Percentiles rank a stretch among this genome's conserved stretches.
Conservation (phyloP, 2,113 vertebrate species). For the Apus apus region DNA sequence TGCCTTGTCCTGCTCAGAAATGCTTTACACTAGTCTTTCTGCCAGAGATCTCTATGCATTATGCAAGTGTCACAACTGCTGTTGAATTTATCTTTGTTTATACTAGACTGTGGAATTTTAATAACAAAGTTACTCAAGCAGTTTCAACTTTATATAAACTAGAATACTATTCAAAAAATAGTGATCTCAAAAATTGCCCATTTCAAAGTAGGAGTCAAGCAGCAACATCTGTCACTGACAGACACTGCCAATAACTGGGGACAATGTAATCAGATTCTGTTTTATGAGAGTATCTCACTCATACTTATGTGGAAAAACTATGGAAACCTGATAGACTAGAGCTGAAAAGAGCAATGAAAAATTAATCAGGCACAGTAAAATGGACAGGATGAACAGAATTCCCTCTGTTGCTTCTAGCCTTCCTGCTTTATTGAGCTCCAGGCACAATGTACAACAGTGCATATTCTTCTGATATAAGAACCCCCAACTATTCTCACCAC, state of each 20-base stretch:
- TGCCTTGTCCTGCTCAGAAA: constrained; percentile 38
- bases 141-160: not conserved
- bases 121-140: not conserved
- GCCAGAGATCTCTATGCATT: not conserved
- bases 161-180: not conserved
- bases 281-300: not conserved
- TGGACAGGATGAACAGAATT: not conserved
- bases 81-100: not conserved
- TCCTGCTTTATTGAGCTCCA: not conserved
- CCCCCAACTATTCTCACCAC: not conserved
- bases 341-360: not conserved
- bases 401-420: not conserved
- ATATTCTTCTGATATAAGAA: not conserved
- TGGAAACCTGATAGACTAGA: not conserved
- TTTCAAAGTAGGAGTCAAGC: not conserved
- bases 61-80: not conserved
- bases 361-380: not conserved
- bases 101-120: not conserved
- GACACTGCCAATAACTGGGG: not conserved
- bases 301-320: not conserved
- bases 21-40: not conserved
- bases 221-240: not conserved
- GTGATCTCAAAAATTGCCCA: not conserved
- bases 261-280: not conserved
- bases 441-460: not conserved